phyloP scores from a whole-genome alignment of 2,113 vertebrate genomes.

The Alces alces region DNA sequence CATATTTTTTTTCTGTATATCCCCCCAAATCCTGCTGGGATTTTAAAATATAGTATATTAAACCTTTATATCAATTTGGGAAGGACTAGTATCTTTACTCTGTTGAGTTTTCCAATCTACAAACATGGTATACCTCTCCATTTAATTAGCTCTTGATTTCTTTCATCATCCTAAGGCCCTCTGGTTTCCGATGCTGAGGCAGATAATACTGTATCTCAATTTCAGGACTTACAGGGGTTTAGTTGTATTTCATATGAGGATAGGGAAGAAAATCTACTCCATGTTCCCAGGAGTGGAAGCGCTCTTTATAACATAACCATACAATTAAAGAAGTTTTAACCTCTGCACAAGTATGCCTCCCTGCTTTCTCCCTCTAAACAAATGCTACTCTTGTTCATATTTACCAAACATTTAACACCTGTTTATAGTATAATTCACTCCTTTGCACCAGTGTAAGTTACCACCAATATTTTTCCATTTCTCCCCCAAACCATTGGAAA shows the following conservation, averaged over 20 bases:
- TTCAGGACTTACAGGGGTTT: neutral
- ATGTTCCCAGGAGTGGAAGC: neutral
- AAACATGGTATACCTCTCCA: neutral
- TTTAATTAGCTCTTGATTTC: neutral
- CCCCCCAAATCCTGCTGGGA: neutral
- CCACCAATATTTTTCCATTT: neutral
- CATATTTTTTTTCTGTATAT: neutral
- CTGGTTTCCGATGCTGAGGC: neutral
- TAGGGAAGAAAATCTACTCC: neutral
- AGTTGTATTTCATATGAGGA: neutral
- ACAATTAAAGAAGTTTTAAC: neutral
- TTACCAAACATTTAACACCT: neutral
- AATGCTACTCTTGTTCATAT: neutral
- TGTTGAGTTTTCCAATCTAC: neutral
- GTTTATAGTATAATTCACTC: neutral
- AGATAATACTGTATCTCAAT: neutral
- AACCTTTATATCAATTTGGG: neutral
- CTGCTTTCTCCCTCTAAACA: neutral
- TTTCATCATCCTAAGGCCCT: neutral
- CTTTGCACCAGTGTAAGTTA: neutral
- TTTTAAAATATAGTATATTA: neutral
- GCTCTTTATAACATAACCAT: neutral
- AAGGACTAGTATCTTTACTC: neutral
- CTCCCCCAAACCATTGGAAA: neutral
- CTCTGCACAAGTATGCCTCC: neutral